Evolutionary conservation across 2,113 vertebrate species (phyloP).

Genomic region (Cephalopterus ornatus): DNA sequence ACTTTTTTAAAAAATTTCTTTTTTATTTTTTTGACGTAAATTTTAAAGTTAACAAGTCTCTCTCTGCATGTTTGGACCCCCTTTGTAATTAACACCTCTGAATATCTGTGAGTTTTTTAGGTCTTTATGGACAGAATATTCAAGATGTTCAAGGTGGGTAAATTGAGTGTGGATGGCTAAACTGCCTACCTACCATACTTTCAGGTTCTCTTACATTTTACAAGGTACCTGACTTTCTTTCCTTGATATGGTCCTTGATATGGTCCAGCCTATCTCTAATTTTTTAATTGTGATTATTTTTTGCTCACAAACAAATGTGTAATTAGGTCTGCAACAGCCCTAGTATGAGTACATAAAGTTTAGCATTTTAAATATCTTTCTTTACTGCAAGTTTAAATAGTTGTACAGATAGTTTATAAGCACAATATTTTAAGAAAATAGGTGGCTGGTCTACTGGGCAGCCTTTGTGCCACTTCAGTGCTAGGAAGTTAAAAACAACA

Average conservation of each 20-base stretch:
- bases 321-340: constrained; percentile 78
- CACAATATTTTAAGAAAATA: constrained; percentile 86
- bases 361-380: constrained; percentile 81
- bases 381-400: constrained; percentile 86
- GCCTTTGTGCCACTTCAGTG: constrained; percentile 80
- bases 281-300: constrained; percentile 70
- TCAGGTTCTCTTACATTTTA: constrained; percentile 40
- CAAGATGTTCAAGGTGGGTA: constrained; percentile 14
- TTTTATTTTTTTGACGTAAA: not conserved
- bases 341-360: constrained; percentile 75
- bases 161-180: constrained; percentile 13
- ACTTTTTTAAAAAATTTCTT: not conserved
- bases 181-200: constrained; percentile 36
- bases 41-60: constrained; percentile 55
- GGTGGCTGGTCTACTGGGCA: constrained; percentile 81
- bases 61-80: constrained; percentile 44
- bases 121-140: constrained; percentile 35
- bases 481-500: constrained; percentile 71
- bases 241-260: constrained; percentile 65
- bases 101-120: constrained; percentile 52
- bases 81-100: constrained; percentile 56
- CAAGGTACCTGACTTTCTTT: constrained; percentile 62
- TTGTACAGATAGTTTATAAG: constrained; percentile 89
- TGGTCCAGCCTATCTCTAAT: constrained; percentile 81
- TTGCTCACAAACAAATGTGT: constrained; percentile 75